Conservation (phyloP, 37 sponge, comb jelly and placozoan species). For the Mnemiopsis leidyi region DNA sequence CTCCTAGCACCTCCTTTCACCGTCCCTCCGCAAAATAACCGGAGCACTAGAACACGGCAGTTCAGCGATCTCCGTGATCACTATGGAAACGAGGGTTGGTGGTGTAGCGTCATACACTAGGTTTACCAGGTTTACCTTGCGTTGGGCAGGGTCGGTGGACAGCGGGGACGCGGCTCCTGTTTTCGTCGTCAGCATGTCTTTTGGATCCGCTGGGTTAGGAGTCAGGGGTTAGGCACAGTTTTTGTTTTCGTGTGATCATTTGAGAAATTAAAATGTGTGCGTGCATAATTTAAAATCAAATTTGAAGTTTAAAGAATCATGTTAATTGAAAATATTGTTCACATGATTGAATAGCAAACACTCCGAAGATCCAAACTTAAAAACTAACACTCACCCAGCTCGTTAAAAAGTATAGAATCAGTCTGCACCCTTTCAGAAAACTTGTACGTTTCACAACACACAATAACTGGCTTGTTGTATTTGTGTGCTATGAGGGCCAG, state of each 20-base stretch:
- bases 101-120: slow-evolving; percentile 95
- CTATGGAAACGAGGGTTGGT: slow-evolving; percentile 89
- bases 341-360: too few species aligned
- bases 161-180: slow-evolving; percentile 47
- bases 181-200: slow-evolving; percentile 69
- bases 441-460: slow-evolving; percentile 99
- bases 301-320: too few species aligned
- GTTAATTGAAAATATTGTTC: too few species aligned
- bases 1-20: slow-evolving; percentile 36
- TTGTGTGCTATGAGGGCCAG: slow-evolving; percentile 88
- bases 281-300: too few species aligned
- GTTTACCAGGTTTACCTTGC: slow-evolving; percentile 81
- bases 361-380: too few species aligned
- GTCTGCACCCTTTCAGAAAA: slow-evolving; percentile 95
- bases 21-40: slow-evolving; percentile 79
- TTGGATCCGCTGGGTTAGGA: slow-evolving; percentile 83
- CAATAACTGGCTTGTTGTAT: slow-evolving; percentile 94
- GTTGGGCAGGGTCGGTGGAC: slow-evolving; percentile 75
- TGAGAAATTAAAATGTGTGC: too few species aligned
- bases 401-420: slow-evolving; percentile 94
- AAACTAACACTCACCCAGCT: slow-evolving; percentile 76
- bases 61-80: slow-evolving; percentile 89
- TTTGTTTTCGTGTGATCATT: too few species aligned
- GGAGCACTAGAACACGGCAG: slow-evolving; percentile 98
- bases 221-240: not conserved